phyloP scores from a whole-genome alignment of 1,140 invertebrate genomes.

The Melitaea cinxia region DNA sequence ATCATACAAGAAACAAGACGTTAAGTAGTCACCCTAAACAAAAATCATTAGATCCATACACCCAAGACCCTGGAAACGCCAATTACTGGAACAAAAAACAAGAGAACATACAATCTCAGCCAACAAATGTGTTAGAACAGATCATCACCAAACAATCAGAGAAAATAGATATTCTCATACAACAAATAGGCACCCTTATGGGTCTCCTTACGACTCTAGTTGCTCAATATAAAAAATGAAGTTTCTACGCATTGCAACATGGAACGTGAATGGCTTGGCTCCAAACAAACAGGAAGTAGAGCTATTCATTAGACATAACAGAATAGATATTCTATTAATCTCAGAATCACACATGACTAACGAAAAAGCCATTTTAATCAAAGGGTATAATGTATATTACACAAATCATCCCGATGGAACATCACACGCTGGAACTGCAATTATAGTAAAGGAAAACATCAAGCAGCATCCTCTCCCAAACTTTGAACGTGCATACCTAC shows the following conservation, averaged over 20 bases:
- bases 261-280: too few relatives aligned
- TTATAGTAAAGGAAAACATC: neutral
- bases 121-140: too few relatives aligned
- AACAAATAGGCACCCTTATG: neutral
- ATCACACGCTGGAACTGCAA: neutral
- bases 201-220: neutral
- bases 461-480: neutral
- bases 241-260: too few relatives aligned
- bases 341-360: neutral
- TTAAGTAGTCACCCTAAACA: too few relatives aligned
- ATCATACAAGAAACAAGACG: too few relatives aligned
- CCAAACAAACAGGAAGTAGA: neutral
- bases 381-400: neutral
- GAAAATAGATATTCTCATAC: neutral
- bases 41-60: too few relatives aligned
- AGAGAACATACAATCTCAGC: too few relatives aligned
- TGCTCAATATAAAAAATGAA: neutral
- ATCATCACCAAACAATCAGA: neutral
- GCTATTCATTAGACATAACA: neutral
- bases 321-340: neutral
- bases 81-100: too few relatives aligned
- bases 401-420: neutral
- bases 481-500: neutral
- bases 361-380: constrained; percentile 1
- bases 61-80: too few relatives aligned